Evolutionary conservation across 1,140 invertebrate species (phyloP).

Genomic region (Drosophila lini): DNA sequence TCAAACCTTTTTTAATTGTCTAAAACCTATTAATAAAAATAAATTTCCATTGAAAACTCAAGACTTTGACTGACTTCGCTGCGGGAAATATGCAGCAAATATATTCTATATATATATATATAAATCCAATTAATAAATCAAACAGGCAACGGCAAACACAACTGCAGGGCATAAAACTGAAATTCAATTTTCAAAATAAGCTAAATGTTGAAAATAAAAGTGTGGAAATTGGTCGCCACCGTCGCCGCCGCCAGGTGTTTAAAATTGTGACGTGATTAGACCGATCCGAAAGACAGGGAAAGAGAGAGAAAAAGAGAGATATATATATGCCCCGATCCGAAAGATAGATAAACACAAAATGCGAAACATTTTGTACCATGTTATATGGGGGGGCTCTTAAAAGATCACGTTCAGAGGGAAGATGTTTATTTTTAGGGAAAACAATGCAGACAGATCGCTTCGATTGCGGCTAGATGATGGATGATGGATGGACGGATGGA

Average conservation of each 20-base stretch:
- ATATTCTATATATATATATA: neutral
- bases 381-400: slow-evolving; percentile 23
- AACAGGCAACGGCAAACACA: slow-evolving; percentile 18
- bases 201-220: slow-evolving; percentile 23
- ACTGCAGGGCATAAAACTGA: slow-evolving; percentile 22
- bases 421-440: slow-evolving; percentile 70
- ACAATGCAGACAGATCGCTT: slow-evolving; percentile 77
- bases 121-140: slow-evolving; percentile 21
- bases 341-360: slow-evolving; percentile 38
- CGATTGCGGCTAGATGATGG: slow-evolving; percentile 63
- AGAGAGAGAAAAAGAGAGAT: too few relatives aligned
- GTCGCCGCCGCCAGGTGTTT: slow-evolving; percentile 64
- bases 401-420: slow-evolving; percentile 41
- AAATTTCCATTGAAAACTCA: neutral
- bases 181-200: slow-evolving; percentile 21
- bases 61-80: neutral
- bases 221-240: slow-evolving; percentile 20
- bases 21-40: slow-evolving; percentile 20
- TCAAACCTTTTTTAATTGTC: neutral
- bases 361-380: slow-evolving; percentile 19
- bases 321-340: neutral
- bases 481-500: slow-evolving; percentile 46
- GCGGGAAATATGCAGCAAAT: neutral
- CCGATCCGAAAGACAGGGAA: neutral
- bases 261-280: slow-evolving; percentile 56